A percentile compares a stretch with the other conserved stretches of the same genome.
Conservation (phyloP, 1,140 invertebrate species). For the Lutraria rhynchaena region DNA sequence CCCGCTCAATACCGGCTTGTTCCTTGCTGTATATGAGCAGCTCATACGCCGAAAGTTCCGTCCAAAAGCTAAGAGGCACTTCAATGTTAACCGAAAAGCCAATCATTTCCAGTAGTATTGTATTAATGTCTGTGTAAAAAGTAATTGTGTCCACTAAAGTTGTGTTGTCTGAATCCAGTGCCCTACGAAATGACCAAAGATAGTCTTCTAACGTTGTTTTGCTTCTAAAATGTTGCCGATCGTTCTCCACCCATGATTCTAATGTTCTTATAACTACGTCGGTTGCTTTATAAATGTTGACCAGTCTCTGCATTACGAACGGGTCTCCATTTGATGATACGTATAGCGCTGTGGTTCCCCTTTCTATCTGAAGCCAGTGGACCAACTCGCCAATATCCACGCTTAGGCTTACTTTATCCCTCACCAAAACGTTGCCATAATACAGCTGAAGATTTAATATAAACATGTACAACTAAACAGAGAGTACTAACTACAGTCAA, state of each 20-base stretch:
- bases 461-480: too few species aligned
- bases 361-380: conserved; percentile 69
- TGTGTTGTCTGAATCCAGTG: conserved; percentile 15
- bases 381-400: conserved; percentile 64
- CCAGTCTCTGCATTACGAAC: conserved; percentile 25
- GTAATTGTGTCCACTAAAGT: conserved; percentile 60
- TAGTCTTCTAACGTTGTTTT: too few species aligned
- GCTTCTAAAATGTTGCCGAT: too few species aligned
- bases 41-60: conserved; percentile 63
- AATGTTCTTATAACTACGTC: conserved; percentile 13
- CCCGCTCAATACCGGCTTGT: conserved; percentile 71
- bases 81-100: conserved; percentile 43
- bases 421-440: too few species aligned
- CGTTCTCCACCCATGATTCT: too few species aligned
- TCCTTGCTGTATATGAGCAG: conserved; percentile 70
- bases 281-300: conserved; percentile 37
- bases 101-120: conserved; percentile 59
- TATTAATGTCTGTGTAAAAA: conserved; percentile 65
- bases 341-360: conserved; percentile 68
- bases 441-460: too few species aligned
- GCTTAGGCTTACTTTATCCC: conserved; percentile 46
- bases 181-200: conserved; percentile 8
- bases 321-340: conserved; percentile 58
- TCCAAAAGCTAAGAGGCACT: conserved; percentile 54
- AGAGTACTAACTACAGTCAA: too few species aligned